phyloP scores from a whole-genome alignment of 2,113 vertebrate genomes.

The Pongo pygmaeus region DNA sequence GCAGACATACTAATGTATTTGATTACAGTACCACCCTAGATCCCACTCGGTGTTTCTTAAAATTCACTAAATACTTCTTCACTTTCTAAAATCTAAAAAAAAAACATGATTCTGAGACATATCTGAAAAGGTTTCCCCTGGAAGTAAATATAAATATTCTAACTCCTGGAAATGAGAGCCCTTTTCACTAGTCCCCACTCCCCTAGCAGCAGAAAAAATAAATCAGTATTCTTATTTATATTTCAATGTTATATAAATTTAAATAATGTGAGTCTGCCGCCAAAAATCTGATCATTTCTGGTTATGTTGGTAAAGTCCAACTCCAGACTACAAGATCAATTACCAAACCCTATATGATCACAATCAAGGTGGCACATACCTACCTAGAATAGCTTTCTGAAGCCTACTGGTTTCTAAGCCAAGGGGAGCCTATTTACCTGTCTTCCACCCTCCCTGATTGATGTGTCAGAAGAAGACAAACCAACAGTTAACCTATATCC shows the following conservation, averaged over 20 bases:
- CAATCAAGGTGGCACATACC: neutral
- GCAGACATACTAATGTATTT: conserved; percentile 3
- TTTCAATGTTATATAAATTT: neutral
- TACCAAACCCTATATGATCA: neutral
- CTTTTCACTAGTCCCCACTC: neutral
- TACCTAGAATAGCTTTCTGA: neutral
- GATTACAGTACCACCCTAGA: neutral
- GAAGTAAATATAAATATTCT: conserved; percentile 21
- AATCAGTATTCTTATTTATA: neutral
- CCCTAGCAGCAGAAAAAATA: neutral
- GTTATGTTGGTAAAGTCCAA: neutral
- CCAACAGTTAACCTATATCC: neutral
- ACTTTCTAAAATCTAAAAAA: conserved; percentile 42
- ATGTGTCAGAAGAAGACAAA: neutral
- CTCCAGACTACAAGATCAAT: neutral
- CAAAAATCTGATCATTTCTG: neutral
- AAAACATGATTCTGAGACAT: neutral
- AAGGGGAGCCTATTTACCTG: neutral
- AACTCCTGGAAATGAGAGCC: neutral
- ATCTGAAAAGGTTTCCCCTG: neutral
- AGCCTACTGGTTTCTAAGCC: neutral
- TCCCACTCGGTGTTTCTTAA: neutral
- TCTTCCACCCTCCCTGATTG: neutral
- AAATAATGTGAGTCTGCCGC: neutral
- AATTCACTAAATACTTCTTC: neutral